Percentiles rank a stretch among this genome's conserved stretches.
These are phyloP conservation scores for Ctenopoma kingsleyae DNA, from an alignment of 2,797 vertebrate species.

Conservation along the genomic window DNA sequence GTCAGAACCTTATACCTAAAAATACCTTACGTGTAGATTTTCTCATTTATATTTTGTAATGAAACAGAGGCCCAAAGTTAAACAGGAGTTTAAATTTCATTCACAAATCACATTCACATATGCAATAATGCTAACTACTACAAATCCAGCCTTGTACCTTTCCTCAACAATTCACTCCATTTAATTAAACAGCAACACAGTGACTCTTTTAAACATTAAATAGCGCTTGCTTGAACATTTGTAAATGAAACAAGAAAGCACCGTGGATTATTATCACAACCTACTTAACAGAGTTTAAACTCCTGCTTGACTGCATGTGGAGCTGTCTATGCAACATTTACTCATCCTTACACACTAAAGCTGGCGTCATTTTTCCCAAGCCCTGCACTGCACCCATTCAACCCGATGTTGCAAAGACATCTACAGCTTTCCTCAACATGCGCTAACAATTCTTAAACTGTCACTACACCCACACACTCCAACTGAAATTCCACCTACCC, in stretches of 20 bases:
- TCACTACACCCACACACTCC: slow-evolving; percentile 67
- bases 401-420: slow-evolving; percentile 61
- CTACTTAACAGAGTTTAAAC: neutral
- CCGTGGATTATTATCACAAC: slow-evolving; percentile 4
- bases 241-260: neutral
- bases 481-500: slow-evolving; percentile 65
- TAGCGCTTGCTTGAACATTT: neutral
- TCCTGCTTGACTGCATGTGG: neutral
- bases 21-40: neutral
- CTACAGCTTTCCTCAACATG: slow-evolving; percentile 55
- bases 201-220: too few species aligned
- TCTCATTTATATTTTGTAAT: neutral
- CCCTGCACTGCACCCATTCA: slow-evolving; percentile 41
- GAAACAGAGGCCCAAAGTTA: neutral
- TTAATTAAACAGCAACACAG: too few species aligned
- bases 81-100: neutral
- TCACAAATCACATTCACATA: neutral
- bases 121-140: neutral
- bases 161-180: neutral
- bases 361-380: slow-evolving; percentile 33
- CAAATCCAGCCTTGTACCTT: neutral
- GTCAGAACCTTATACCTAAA: neutral
- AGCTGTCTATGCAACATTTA: neutral
- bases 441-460: slow-evolving; percentile 74
- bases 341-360: slow-evolving; percentile 13